These are phyloP conservation scores for Myopa testacea DNA, from an alignment of 2,888 invertebrate species.

Conservation along the genomic window DNA sequence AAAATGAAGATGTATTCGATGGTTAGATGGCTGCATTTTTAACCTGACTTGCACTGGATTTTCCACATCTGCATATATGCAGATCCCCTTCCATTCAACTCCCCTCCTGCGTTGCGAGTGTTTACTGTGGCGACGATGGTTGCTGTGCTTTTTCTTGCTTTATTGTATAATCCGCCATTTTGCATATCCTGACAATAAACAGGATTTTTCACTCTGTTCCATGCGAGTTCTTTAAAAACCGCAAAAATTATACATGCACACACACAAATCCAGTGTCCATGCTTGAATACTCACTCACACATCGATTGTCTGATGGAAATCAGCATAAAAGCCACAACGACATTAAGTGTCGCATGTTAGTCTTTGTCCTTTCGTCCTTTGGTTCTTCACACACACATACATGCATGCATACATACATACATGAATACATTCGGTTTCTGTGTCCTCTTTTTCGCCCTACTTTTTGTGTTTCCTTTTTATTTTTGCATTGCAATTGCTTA, in stretches of 20 bases:
- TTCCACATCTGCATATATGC: background rate
- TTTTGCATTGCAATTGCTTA: constrained; percentile 37
- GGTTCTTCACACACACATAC: constrained; percentile 1
- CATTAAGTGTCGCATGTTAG: constrained; percentile 14
- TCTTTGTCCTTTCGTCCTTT: constrained; percentile 17
- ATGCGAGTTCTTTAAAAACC: constrained; percentile 21
- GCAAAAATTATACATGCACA: constrained; percentile 14
- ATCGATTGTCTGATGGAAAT: constrained; percentile 5
- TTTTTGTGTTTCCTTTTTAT: background rate
- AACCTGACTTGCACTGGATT: constrained; percentile 19
- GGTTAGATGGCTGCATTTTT: background rate
- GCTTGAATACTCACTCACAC: background rate
- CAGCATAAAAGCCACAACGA: constrained; percentile 17
- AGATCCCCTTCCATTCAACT: constrained; percentile 30
- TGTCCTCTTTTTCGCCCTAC: background rate
- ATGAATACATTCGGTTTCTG: background rate
- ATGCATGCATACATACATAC: background rate
- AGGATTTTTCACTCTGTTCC: constrained; percentile 9
- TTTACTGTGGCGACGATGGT: background rate
- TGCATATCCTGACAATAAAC: constrained; percentile 22
- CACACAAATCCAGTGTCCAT: background rate
- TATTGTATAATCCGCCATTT: background rate
- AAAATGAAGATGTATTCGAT: background rate
- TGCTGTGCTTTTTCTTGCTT: background rate
- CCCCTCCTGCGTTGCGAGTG: background rate